Conservation (phyloP, 1,140 invertebrate species). For the Habropoda laboriosa region DNA sequence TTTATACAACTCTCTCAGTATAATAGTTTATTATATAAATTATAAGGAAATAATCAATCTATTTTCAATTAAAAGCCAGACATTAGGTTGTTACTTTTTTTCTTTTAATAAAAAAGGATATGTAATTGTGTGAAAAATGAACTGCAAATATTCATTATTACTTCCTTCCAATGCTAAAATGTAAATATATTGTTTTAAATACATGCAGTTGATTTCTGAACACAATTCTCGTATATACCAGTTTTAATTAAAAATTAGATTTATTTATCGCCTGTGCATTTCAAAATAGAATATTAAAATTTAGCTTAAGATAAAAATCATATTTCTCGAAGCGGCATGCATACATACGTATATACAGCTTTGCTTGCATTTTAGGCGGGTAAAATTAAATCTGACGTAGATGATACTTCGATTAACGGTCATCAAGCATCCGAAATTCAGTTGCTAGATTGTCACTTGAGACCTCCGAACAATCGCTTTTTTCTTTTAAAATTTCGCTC, state of each 20-base stretch:
- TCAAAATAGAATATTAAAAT: conserved; percentile 55
- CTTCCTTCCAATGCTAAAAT: too few relatives aligned
- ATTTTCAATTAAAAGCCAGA: background rate
- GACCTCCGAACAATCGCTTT: conserved; percentile 30
- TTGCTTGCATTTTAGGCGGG: conserved; percentile 32
- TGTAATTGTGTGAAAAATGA: background rate
- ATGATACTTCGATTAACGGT: conserved; percentile 31
- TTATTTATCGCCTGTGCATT: conserved; percentile 50
- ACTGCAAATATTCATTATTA: background rate
- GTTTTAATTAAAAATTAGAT: conserved; percentile 43
- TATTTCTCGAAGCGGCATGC: conserved; percentile 40
- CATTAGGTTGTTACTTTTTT: background rate
- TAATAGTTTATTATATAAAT: conserved; percentile 1
- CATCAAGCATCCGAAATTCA: conserved; percentile 36
- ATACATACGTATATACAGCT: conserved; percentile 40
- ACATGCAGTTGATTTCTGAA: background rate
- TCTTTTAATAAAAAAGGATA: background rate
- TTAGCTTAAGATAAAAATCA: conserved; percentile 41
- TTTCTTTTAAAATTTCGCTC: conserved; percentile 11
- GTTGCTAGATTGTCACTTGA: conserved; percentile 54
- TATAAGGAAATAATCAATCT: background rate
- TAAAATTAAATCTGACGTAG: conserved; percentile 34
- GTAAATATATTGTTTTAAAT: background rate
- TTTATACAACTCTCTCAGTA: background rate
- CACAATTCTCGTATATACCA: background rate